Conservation (phyloP, 2,888 invertebrate genomes). For the Lobophora halterata region DNA sequence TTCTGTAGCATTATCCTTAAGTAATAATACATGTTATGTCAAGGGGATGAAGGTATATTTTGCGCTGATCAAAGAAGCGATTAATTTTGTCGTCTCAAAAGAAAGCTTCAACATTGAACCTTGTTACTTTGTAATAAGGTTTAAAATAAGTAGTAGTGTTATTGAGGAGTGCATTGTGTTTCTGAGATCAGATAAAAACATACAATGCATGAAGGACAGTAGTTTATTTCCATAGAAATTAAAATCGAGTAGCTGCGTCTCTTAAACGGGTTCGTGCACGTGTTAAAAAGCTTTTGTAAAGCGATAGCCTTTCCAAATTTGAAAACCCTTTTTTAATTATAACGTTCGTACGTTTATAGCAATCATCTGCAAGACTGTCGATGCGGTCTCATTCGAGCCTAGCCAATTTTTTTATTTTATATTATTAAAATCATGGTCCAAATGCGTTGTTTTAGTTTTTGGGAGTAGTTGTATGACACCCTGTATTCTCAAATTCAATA, state of each 20-base stretch:
- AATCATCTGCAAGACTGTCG: no score
- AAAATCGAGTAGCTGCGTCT: slow-evolving; percentile 15
- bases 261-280: slow-evolving; percentile 19
- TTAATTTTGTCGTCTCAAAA: slow-evolving; percentile 13
- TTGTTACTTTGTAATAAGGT: slow-evolving; percentile 11
- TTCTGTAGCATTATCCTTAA: slow-evolving; percentile 6
- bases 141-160: slow-evolving; percentile 5
- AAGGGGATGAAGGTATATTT: slow-evolving; percentile 17
- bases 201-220: slow-evolving; percentile 21
- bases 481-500: no score
- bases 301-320: no score
- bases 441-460: no score
- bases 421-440: no score
- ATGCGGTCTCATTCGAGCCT: no score
- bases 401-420: no score
- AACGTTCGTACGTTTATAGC: no score
- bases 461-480: no score
- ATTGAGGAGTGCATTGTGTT: slow-evolving; percentile 43
- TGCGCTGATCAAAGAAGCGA: slow-evolving; percentile 11
- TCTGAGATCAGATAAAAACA: slow-evolving; percentile 39
- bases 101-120: slow-evolving; percentile 3
- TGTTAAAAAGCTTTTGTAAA: slow-evolving; percentile 1
- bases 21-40: slow-evolving; percentile 17
- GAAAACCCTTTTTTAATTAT: no score
- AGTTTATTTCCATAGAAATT: slow-evolving; percentile 21